Base-by-base conservation (phyloP, 2,888 invertebrate species). In the Ochropleura leucogaster region DNA sequence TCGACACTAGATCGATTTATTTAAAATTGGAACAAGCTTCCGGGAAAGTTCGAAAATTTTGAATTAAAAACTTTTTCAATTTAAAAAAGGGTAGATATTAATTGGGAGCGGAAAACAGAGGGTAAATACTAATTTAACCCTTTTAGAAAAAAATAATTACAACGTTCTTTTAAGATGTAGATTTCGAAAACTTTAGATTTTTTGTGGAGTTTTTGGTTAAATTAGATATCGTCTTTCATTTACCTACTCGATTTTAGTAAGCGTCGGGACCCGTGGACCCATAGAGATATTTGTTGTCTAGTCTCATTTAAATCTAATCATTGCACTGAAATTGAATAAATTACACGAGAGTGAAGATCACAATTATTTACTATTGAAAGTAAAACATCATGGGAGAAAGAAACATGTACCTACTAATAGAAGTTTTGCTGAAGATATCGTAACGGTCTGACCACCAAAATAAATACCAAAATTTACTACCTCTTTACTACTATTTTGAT, bases 241-340 rank as follows among this genome's bases (percentile, higher is more conserved):
- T 40, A 30, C 0, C 4, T 16, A 7, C 40, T 51, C 46, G 12
- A 51, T 30, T 60, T 51, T n/a, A n/a, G n/a, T n/a, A n/a, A n/a
- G n/a, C n/a, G n/a, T n/a, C n/a, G n/a, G n/a, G n/a, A n/a, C n/a
- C n/a, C n/a, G n/a, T n/a, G n/a, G n/a, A n/a, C n/a, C n/a, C n/a
- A n/a, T n/a, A n/a, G n/a, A n/a, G n/a, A n/a, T n/a, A n/a, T n/a
- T n/a, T n/a, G n/a, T n/a, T n/a, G n/a, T n/a, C 93, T 95, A 95
- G 89, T 90, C 91, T 92, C 90, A 92, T 91, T 96, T 96, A 96
- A 87, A 94, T 92, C 96, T 96, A 96, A 94, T 95, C 95, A 96
- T 96, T 96, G 96, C 96, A 96, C 96, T 96, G 96, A 95, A 94
- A 92, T 95, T 95, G 93, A 95, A 96, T 95, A 95, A 95, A 94